Evolutionary conservation across 2,888 invertebrate genomes (phyloP), one percentile per base, ranked within the genome.

Genomic region (Dicycla oo): DNA sequence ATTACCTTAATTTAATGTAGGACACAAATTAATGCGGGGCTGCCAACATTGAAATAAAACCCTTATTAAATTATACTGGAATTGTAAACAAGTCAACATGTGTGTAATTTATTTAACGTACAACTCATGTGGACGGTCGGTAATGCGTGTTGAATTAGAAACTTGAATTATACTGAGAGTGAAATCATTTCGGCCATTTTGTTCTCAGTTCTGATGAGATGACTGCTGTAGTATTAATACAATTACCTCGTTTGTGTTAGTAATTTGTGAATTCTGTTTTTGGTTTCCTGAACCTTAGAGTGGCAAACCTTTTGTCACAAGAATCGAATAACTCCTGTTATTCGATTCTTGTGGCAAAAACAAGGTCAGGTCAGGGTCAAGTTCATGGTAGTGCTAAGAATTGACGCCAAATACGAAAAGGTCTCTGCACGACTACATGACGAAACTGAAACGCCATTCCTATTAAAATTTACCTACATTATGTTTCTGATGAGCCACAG

Each of bases 41-140:
- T 72, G 77, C 80, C 75, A 80, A 82, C 85, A 87, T 86, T 83
- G 78, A 81, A 86, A 83, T 85, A 88, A 87, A 86, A 86, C 80
- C 82, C 74, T 82, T 75, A 86, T 85, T 85, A 82, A 86, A 85
- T 85, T 86, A 86, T 80, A 84, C 86, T 71, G 68, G 72, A 81
- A 76, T 78, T 78, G 84, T 86, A 80, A 86, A 84, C 86, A 84
- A 73, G 57, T 73, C 70, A 73, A 78, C 84, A 82, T 73, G 69
- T 73, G 69, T 77, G 78, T 82, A 80, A 85, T 86, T 84, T 82
- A 84, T 85, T 82, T 86, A 80, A 86, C 78, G 78, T 75, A 68
- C 77, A 84, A 86, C 77, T 83, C 73, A 73, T 75, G 77, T 62
- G 73, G 54, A 73, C 62, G 74, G 67, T 23, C 51, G 38, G 78